Conservation (phyloP, 2,113 vertebrate genomes). For the Lanius ludovicianus region DNA sequence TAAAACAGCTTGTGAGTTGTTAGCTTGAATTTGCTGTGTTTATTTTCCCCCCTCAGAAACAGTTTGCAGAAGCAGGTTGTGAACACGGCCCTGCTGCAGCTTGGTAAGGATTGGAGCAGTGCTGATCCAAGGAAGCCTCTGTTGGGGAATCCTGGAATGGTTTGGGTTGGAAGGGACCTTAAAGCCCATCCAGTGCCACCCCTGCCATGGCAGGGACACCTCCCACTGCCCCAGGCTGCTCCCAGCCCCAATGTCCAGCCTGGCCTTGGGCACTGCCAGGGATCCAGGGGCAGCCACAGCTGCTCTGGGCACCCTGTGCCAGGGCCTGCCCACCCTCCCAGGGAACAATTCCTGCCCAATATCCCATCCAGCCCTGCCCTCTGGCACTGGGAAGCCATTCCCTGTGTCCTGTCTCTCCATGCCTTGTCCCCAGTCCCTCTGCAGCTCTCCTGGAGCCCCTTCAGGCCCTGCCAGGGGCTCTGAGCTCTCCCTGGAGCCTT, state of each 20-base stretch:
- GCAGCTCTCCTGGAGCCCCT: background rate
- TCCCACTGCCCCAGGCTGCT: background rate
- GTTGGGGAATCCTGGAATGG: background rate
- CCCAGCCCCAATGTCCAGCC: background rate
- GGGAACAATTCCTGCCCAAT: background rate
- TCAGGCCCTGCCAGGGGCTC: background rate
- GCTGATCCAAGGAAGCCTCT: background rate
- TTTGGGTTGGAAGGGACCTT: background rate
- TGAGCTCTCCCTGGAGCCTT: background rate
- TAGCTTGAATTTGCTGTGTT: background rate
- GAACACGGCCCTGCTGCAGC: background rate
- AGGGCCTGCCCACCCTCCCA: background rate
- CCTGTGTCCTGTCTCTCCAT: background rate
- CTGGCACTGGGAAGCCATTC: background rate
- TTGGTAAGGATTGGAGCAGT: fast-evolving
- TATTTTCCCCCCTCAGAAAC: background rate
- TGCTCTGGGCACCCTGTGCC: background rate
- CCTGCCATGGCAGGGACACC: background rate
- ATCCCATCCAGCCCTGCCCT: background rate
- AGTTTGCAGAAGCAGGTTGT: background rate
- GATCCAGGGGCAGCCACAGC: background rate
- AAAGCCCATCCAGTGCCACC: fast-evolving
- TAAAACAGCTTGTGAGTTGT: background rate
- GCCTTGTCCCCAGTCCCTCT: background rate
- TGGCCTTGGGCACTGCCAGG: background rate